These are phyloP conservation scores for Nothocercus julius DNA, from an alignment of 2,113 vertebrate species.

Conservation along the genomic window DNA sequence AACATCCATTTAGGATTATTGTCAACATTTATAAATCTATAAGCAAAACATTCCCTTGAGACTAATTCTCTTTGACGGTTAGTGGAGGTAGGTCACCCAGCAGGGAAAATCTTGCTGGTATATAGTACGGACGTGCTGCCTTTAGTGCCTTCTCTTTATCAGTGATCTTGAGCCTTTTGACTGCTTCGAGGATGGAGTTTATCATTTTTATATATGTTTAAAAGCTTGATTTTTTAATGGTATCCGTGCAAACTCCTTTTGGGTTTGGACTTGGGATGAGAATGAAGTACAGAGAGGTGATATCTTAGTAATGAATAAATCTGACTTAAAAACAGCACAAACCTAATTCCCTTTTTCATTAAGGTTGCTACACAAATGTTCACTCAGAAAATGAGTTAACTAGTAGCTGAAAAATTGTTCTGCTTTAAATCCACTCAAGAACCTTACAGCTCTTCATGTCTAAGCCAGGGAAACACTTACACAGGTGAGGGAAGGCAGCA, in stretches of 20 bases:
- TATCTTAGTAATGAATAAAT: background rate
- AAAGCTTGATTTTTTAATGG: background rate
- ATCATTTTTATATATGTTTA: background rate
- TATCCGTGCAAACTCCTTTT: background rate
- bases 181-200: slow-evolving; percentile 12
- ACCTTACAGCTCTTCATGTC: background rate
- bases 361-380: background rate
- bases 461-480: background rate
- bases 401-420: background rate
- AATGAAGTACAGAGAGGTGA: background rate
- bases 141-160: slow-evolving; percentile 43
- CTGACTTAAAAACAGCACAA: background rate
- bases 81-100: slow-evolving; percentile 71
- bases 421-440: background rate
- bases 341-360: background rate
- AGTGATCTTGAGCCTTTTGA: slow-evolving; percentile 12
- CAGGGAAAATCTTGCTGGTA: slow-evolving; percentile 58
- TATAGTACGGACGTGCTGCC: slow-evolving; percentile 4
- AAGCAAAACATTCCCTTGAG: slow-evolving; percentile 72
- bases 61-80: slow-evolving; percentile 72
- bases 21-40: slow-evolving; percentile 76
- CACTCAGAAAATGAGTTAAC: background rate
- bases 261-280: background rate
- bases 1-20: slow-evolving; percentile 78
- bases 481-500: background rate